Evolutionary conservation across 2,888 invertebrate species (phyloP), one percentile per base, ranked within the genome.

Genomic region (Anticlea derivata): DNA sequence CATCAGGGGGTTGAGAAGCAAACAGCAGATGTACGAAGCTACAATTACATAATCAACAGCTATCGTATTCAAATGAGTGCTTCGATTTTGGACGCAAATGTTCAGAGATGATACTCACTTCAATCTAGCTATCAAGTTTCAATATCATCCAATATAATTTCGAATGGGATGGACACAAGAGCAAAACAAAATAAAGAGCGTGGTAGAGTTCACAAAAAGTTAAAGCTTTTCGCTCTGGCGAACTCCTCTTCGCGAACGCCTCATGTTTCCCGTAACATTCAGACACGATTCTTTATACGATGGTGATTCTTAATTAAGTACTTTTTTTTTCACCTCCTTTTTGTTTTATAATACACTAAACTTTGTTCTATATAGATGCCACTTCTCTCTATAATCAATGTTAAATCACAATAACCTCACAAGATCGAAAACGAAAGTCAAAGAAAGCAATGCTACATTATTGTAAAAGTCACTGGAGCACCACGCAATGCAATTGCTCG

Each of bases 11-110:
- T 73, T 65, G 68, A 72, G 80, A 79, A 70, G 73, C 74, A 86
- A 86, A 86, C 76, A 83, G 80, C 89, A 90, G 89, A 90, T 89
- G 89, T 83, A 68, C 73, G 51, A 55, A 72, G 80, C 74, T 87
- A 74, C 81, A 78, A 80, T 90, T 90, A 89, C 89, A 81, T 72
- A 76, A 86, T 80, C 86, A 88, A 90, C 85, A 89, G 71, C 68
- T 73, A 82, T 80, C 79, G 71, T 80, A 86, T 87, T 88, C 75
- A 83, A 88, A 88, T 86, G 78, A 75, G 60, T 67, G 69, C 73
- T 72, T 77, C 68, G 73, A 74, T 77, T 45, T 12, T 30, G 17
- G 38, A 44, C 34, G 53, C 60, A 59, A 57, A 58, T 51, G 63
- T 58, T 66, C 60, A 55, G 33, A 34, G 48, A 54, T 43, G 24